These are phyloP conservation scores for Rhopalosiphum maidis DNA, from an alignment of 1,140 invertebrate species.

Conservation along the genomic window DNA sequence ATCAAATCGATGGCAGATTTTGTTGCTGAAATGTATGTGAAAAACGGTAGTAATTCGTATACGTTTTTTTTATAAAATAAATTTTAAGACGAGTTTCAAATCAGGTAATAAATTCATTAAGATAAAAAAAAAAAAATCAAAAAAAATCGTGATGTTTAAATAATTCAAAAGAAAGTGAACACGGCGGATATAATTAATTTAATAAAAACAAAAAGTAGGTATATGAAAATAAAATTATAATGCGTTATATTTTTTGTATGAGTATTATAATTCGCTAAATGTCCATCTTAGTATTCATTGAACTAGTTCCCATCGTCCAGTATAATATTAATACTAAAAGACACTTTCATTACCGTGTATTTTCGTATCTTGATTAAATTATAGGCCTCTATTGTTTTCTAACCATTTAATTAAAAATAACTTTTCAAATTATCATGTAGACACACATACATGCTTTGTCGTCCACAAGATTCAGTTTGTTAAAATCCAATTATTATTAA, in stretches of 20 bases:
- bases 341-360: constrained; percentile 20
- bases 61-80: neutral
- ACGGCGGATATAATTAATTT: neutral
- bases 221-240: neutral
- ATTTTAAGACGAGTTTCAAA: neutral
- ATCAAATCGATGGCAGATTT: neutral
- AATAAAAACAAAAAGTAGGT: neutral
- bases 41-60: neutral
- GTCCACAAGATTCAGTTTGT: neutral
- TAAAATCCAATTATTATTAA: neutral
- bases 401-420: neutral
- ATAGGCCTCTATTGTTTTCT: neutral
- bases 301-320: neutral
- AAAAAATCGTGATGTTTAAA: neutral
- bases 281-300: neutral
- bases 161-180: neutral
- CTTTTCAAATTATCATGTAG: neutral
- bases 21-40: neutral
- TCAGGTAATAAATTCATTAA: neutral
- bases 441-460: neutral
- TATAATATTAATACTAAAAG: neutral
- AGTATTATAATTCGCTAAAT: neutral
- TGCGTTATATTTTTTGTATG: neutral
- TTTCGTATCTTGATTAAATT: neutral
- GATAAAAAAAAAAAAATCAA: neutral